Evolutionary conservation across 2,113 vertebrate genomes (phyloP).

Genomic region (Aviceda subcristata): DNA sequence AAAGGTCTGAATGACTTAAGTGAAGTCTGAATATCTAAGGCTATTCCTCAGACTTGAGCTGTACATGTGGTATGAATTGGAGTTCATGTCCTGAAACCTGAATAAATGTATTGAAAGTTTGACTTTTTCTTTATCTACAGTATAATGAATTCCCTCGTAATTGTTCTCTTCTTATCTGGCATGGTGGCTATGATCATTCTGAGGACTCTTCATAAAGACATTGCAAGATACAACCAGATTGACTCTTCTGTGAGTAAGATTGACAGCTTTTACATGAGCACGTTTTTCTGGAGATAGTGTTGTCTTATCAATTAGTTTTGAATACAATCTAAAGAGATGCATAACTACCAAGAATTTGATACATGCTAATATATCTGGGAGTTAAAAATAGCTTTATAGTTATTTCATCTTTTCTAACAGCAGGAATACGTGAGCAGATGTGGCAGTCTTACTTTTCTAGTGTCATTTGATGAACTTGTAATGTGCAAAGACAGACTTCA

Average conservation of each 20-base stretch:
- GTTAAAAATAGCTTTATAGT: not conserved
- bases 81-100: not conserved
- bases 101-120: not conserved
- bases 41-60: not conserved
- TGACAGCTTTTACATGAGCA: not conserved
- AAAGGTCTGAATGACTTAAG: not conserved
- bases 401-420: not conserved
- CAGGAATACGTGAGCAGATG: not conserved
- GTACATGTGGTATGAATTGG: not conserved
- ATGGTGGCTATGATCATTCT: constrained; percentile 91
- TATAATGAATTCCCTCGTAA: constrained; percentile 91
- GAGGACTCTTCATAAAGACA: constrained; percentile 87
- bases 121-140: constrained; percentile 61
- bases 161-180: constrained; percentile 89
- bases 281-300: accelerated
- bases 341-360: not conserved
- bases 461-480: not conserved
- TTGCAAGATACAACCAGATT: constrained; percentile 89
- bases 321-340: not conserved
- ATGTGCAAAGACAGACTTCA: not conserved
- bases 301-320: not conserved
- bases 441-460: not conserved
- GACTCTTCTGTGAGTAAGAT: constrained; percentile 74
- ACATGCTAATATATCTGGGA: not conserved
- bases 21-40: not conserved